Evolutionary conservation across 2,797 vertebrate genomes (phyloP), one percentile per base, ranked within the genome.

Genomic region (Tachyglossus aculeatus): DNA sequence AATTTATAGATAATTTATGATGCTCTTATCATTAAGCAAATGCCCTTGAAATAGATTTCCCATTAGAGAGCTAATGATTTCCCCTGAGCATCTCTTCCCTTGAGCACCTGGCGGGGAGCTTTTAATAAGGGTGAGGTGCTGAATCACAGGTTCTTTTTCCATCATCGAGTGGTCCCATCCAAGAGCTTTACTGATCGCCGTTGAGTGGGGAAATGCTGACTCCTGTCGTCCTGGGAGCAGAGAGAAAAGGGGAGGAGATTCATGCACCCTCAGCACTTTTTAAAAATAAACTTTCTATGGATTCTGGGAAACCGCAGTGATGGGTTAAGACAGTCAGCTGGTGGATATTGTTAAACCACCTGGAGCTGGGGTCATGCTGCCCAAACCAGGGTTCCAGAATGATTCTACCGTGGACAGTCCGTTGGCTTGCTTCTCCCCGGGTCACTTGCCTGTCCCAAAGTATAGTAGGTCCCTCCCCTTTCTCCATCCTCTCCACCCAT

Each of bases 11-110:
- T 88, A 86, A 90, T 77, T 88, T 80, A 74, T 81, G 62, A 65
- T 51, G 78, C 63, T 86, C 71, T 27, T 87, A 74, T 83, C 88
- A 89, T 93, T 91, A 92, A 83, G 87, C 88, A 91, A 92, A 93
- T 90, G 85, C 69, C 77, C 82, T 89, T 91, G 84, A 92, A 91
- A 92, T 91, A 90, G 81, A 92, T 92, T 93, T 91, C 81, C 55
- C 85, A 90, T 92, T 90, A 91, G 87, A 22, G 54, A 67, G 83
- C 82, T 90, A 90, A 91, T 88, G 87, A 78, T 88, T 91, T 87
- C 82, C 85, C 66, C 44, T 69, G 76, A 84, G 90, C 88, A 74
- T 39, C 4, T 6, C 61, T 82, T 70, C 36, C 38, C 11, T 39
- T 57, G 77, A 67, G 64, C 64, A 74, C 74, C 37, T 14, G 19